Base-by-base conservation (phyloP, 92 coral and sea anemone species). In the Zoanthus sansibaricus region DNA sequence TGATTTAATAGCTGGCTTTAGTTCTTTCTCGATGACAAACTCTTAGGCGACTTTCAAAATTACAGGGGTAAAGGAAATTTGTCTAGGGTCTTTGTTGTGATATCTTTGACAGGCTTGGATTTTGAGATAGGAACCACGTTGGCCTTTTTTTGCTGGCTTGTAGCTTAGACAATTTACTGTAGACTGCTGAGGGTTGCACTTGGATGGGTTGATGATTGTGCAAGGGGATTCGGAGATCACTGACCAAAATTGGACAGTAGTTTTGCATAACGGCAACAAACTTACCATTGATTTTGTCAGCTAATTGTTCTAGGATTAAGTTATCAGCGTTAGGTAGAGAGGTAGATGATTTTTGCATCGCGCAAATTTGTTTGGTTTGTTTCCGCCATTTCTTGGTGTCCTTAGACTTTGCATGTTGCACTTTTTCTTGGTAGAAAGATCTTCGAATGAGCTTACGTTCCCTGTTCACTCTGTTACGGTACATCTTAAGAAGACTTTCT, bases 91-190 rank as follows among this genome's bases (percentile, higher is more conserved):
- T 25, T 25, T 25, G 25, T 25, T 25, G 25, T 75, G 31, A 9
- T 16, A 9, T 16, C 59, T 10, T 18, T 62, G 14, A 89, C 88
- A 37, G 88, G 71, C 56, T 89, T 89, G 59, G 75, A 71, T 66
- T 89, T 89, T 18, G 88, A 71, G 14, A 79, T 51, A 64, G 77
- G 80, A 62, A 83, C 80, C 44, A 69, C 74, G 74, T 69, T 32
- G 42, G 37, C 45, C 74, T 69, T 69, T 32, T 32, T 69, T 87
- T 87, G 20, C 75, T 59, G 68, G 83, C 18, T 31, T 70, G 79
- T 42, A 89, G 84, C 49, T 72, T 84, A 51, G 87, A 82, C 75
- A 64, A 69, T 69, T 69, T 69, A 32, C 45, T 69, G 15, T 21
- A 69, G 42, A 69, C 74, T 21, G 74, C 74, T 21, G 37, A 32